A percentile compares a stretch with the other conserved stretches of the same genome.
phyloP scores from a whole-genome alignment of 2,113 vertebrate species.

The Anoura caudifer region DNA sequence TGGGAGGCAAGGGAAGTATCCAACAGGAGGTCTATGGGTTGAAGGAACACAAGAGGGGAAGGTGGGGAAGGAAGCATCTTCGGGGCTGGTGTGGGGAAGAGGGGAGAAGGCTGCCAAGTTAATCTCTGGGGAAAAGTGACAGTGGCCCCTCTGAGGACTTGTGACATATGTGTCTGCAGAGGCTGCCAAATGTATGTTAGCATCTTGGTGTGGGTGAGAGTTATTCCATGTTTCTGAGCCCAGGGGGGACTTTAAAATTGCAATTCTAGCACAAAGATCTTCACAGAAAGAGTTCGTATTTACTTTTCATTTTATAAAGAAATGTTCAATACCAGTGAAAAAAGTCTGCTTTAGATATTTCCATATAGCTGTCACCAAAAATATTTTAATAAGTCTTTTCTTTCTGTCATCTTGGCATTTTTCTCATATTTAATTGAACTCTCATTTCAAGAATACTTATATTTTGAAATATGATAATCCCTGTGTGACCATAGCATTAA shows the following conservation, averaged over 20 bases:
- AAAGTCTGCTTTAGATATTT: background rate
- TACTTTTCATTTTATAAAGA: background rate
- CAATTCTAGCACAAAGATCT: background rate
- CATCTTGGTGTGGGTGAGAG: background rate
- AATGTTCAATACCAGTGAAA: background rate
- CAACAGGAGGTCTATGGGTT: background rate
- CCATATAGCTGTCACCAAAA: constrained; percentile 11
- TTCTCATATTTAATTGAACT: background rate
- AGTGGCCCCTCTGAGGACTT: background rate
- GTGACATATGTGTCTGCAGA: background rate
- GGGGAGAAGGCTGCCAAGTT: background rate
- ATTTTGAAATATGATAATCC: constrained; percentile 34
- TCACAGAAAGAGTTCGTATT: background rate
- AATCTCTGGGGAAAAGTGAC: no score
- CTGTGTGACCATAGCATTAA: background rate
- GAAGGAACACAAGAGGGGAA: background rate
- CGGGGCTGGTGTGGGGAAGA: no score
- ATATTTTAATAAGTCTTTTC: background rate
- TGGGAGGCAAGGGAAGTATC: background rate
- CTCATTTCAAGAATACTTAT: background rate
- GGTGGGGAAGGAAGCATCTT: no score
- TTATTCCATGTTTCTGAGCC: background rate
- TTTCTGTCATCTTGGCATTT: constrained; percentile 46
- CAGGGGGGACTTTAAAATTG: background rate
- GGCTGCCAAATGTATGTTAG: background rate